Base-by-base conservation (phyloP, 1,140 invertebrate species). In the Papilio aristodemus region DNA sequence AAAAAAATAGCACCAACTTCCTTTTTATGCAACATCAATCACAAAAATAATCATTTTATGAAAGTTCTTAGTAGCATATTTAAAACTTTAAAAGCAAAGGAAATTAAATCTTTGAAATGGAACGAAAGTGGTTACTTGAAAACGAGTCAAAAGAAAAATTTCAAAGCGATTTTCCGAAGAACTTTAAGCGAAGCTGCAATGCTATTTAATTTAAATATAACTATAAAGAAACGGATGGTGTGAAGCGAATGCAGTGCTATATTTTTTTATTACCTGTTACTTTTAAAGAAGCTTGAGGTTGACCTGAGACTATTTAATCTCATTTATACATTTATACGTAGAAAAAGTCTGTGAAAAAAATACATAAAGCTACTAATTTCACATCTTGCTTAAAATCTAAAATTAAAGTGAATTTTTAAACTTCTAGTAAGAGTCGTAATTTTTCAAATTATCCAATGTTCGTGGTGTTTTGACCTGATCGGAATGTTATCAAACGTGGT, bases 71-170 rank as follows among this genome's bases (percentile, higher is more conserved):
- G 41, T 22, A 19, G 9, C 43, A 17, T 54, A 54, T 54, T 54
- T 54, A 54, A 54, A 54, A n/a, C 17, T 54, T 22, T 11, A 54
- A 54, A 54, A 22, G 19, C 19, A 54, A 54, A 54, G 46, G 46
- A 54, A 54, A 54, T 25, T 54, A 54, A 54, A 54, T 54, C 46
- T 54, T 54, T 54, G 46, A 54, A 54, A 54, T 54, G 19, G 46
- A 54, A 54, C 9, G 19, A 22, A 54, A 54, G 46, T 54, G 46
- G 46, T 54, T 54, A 54, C 46, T 54, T 54, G 19, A 54, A 22
- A 54, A 54, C 46, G 46, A 54, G 19, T 54, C 46, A 54, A 25
- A 54, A 54, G 46, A 54, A 54, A 54, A 54, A 11, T 54, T 54
- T 54, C 46, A 54, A 54, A 25, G 46, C 46, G 19, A 54, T 54